Evolutionary conservation across 2,888 invertebrate species (phyloP), one percentile per base, ranked within the genome.

Genomic region (Agrotis puta): DNA sequence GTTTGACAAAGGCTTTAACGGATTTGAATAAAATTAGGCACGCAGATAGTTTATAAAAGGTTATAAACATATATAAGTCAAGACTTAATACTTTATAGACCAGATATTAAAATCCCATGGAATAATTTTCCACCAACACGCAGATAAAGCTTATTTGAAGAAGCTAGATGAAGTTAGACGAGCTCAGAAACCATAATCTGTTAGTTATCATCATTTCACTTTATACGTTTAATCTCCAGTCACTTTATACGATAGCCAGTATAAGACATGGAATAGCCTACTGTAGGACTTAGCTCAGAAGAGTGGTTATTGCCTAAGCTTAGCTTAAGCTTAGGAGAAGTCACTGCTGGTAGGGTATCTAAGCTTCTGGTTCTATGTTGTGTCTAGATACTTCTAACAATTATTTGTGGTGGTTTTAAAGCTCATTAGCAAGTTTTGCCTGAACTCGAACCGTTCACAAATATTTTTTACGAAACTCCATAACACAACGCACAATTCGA

Each of bases 171-270:
- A 7, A 33, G n/a, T n/a, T 56, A 0, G 57, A 27, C 18, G 4
- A 43, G 3, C 13, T 27, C 9, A 22, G 7, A 43, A 24, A 9
- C 20, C 22, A 2, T 27, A 50, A 43, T 50, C 24, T 22, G 2
- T 24, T 43, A 33, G 14, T 27, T 47, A 70, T 22, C 13, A 45
- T 22, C 18, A 51, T 51, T 53, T 9, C 18, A 58, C n/a, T 45
- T 58, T 51, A 61, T 45, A 47, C 33, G 24, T 45, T 59, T 47
- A 53, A 73, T 74, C 53, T 70, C 33, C 33, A 58, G 43, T 20
- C 18, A 22, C 27, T 39, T 13, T 45, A 33, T 59, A 51, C 14
- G 18, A 39, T 33, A 24, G 43, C 20, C 16, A 7, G 13, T 33
- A 22, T 50, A 59, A 45, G 50, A 51, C 13, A 51, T 70, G 33